phyloP scores from a whole-genome alignment of 1,140 invertebrate species.

The Drosophila eugracilis region DNA sequence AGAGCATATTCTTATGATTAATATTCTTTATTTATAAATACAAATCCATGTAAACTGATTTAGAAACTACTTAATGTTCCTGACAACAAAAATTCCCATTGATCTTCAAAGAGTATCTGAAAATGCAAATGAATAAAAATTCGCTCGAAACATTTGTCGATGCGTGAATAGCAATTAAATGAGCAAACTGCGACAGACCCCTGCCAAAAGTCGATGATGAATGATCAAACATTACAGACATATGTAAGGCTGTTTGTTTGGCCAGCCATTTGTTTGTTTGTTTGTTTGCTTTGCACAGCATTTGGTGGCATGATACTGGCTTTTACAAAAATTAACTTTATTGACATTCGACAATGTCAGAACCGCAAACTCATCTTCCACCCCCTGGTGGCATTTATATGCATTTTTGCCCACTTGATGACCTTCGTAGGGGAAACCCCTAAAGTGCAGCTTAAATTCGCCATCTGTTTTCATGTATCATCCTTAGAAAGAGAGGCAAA shows the following conservation, averaged over 20 bases:
- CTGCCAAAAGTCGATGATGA: slow-evolving; percentile 36
- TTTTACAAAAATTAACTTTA: slow-evolving; percentile 19
- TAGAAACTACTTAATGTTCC: too few species aligned
- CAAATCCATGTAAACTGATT: too few species aligned
- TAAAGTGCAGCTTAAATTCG: slow-evolving; percentile 59
- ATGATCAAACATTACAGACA: slow-evolving; percentile 28
- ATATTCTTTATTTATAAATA: too few species aligned
- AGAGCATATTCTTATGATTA: too few species aligned
- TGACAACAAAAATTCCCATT: not conserved
- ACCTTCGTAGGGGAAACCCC: slow-evolving; percentile 39
- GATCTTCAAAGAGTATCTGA: not conserved
- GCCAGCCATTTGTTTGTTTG: slow-evolving; percentile 1
- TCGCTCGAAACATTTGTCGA: slow-evolving; percentile 30
- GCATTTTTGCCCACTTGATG: slow-evolving; percentile 7
- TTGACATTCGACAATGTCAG: slow-evolving; percentile 77
- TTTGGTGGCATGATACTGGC: slow-evolving; percentile 19
- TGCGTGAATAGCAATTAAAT: slow-evolving; percentile 59
- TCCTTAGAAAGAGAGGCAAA: slow-evolving; percentile 46
- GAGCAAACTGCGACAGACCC: slow-evolving; percentile 25
- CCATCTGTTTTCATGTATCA: slow-evolving; percentile 24
- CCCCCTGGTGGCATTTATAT: too few species aligned
- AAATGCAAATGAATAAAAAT: slow-evolving; percentile 35
- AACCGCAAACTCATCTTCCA: not conserved
- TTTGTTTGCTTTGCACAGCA: not conserved
- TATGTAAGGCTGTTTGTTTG: slow-evolving; percentile 13